Evolutionary conservation across 2,797 vertebrate species (phyloP).

Genomic region (Clarias pachynema): DNA sequence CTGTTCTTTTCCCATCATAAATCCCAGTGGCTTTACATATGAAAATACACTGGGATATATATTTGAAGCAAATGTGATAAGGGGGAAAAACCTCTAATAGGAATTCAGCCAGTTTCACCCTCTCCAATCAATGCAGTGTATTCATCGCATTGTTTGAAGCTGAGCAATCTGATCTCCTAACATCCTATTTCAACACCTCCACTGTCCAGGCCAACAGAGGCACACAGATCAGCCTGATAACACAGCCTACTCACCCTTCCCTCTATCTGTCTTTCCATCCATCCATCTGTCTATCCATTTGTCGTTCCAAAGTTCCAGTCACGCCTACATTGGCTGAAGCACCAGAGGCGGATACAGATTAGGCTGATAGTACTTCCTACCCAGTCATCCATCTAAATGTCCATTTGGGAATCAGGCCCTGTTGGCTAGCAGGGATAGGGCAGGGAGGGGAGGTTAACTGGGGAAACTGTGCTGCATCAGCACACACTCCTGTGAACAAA

Average conservation of each 20-base stretch:
- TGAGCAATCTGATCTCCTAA: slow-evolving; percentile 77
- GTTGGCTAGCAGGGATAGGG: slow-evolving; percentile 17
- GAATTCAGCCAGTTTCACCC: slow-evolving; percentile 3
- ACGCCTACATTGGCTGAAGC: slow-evolving; percentile 56
- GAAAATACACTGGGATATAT: slow-evolving; percentile 35
- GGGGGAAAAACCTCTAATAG: slow-evolving; percentile 16
- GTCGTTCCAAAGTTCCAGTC: slow-evolving; percentile 39
- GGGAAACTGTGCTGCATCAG: slow-evolving; percentile 32
- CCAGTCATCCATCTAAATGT: slow-evolving; percentile 34
- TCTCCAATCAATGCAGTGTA: slow-evolving; percentile 66
- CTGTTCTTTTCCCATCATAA: slow-evolving; percentile 4
- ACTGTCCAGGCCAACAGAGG: slow-evolving; percentile 66
- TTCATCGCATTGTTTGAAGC: slow-evolving; percentile 72
- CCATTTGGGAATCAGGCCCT: slow-evolving; percentile 26
- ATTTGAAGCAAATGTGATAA: slow-evolving; percentile 44
- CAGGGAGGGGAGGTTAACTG: not conserved
- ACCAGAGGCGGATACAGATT: slow-evolving; percentile 63
- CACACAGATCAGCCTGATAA: slow-evolving; percentile 66
- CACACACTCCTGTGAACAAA: slow-evolving; percentile 22
- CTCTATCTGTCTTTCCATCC: slow-evolving; percentile 17
- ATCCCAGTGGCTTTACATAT: not conserved
- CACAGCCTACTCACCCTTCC: slow-evolving; percentile 22
- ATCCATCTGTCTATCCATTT: slow-evolving; percentile 26
- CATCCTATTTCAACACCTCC: slow-evolving; percentile 76
- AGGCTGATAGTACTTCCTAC: slow-evolving; percentile 37